Percentiles rank a stretch among this genome's conserved stretches.
phyloP scores from a whole-genome alignment of 2,888 invertebrate species.

The Pomacea canaliculata region DNA sequence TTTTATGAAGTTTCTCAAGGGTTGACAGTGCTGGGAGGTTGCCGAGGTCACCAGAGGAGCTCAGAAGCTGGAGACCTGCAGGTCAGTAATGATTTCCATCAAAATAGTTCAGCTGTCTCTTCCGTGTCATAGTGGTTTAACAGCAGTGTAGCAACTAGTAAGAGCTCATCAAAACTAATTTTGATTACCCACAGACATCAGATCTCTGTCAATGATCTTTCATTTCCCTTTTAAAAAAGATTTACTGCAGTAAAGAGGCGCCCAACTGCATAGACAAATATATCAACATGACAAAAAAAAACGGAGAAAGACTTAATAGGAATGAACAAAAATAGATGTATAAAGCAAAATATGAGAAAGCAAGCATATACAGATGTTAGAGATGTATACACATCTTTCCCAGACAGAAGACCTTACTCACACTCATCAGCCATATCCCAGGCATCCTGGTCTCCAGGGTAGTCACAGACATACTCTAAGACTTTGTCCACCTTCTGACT shows the following conservation, averaged over 20 bases:
- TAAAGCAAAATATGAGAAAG: no score
- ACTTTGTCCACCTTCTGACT: constrained; percentile 51
- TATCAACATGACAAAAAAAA: no score
- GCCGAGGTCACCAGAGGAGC: constrained; percentile 45
- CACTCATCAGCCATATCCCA: constrained; percentile 68
- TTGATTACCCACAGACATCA: background rate
- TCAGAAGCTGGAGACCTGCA: constrained; percentile 42
- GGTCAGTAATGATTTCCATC: background rate
- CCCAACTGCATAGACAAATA: no score
- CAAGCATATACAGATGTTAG: no score
- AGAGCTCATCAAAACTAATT: background rate
- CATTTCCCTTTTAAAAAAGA: no score
- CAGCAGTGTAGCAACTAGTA: background rate
- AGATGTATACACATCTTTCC: background rate
- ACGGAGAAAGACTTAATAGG: no score
- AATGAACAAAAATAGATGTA: no score
- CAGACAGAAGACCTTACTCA: constrained; percentile 30
- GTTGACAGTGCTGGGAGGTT: constrained; percentile 51
- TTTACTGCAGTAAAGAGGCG: no score
- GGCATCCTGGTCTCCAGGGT: constrained; percentile 59
- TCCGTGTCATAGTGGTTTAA: background rate
- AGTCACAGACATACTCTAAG: constrained; percentile 52
- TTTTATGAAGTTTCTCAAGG: constrained; percentile 55
- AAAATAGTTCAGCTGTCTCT: no score
- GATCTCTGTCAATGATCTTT: no score